Evolutionary conservation across 2,113 vertebrate genomes (phyloP).

Genomic region (Circaetus gallicus): DNA sequence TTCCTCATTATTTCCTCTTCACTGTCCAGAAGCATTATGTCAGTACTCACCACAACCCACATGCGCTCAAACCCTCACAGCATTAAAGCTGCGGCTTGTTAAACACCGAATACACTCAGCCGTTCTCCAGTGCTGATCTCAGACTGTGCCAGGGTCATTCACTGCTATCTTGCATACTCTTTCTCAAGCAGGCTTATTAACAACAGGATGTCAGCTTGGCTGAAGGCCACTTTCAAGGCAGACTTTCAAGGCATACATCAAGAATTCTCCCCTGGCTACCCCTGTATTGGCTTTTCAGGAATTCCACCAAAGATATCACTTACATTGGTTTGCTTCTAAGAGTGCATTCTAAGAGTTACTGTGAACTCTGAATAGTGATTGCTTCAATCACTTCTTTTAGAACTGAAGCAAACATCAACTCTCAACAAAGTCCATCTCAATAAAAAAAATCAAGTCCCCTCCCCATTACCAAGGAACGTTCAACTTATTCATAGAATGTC

Average conservation of each 20-base stretch:
- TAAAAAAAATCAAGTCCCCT: background rate
- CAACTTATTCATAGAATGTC: background rate
- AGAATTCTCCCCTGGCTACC: background rate
- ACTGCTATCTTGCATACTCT: accelerated
- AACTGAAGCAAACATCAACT: background rate
- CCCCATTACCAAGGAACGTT: background rate
- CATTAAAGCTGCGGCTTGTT: background rate
- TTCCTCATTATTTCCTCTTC: background rate
- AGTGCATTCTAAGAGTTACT: background rate
- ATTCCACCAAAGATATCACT: background rate
- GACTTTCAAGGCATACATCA: background rate
- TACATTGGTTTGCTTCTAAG: background rate
- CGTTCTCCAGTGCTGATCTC: background rate
- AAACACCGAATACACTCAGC: background rate
- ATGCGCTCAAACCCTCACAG: background rate
- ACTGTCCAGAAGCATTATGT: background rate
- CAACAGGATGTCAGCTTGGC: background rate
- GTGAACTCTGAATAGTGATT: background rate
- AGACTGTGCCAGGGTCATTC: background rate
- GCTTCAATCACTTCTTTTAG: background rate
- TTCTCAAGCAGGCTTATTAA: background rate
- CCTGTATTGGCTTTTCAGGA: background rate
- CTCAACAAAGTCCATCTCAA: background rate
- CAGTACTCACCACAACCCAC: background rate
- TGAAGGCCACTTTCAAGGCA: background rate